Evolutionary conservation across 2,113 vertebrate genomes (phyloP).

Genomic region (Proterorhinus semilunaris): DNA sequence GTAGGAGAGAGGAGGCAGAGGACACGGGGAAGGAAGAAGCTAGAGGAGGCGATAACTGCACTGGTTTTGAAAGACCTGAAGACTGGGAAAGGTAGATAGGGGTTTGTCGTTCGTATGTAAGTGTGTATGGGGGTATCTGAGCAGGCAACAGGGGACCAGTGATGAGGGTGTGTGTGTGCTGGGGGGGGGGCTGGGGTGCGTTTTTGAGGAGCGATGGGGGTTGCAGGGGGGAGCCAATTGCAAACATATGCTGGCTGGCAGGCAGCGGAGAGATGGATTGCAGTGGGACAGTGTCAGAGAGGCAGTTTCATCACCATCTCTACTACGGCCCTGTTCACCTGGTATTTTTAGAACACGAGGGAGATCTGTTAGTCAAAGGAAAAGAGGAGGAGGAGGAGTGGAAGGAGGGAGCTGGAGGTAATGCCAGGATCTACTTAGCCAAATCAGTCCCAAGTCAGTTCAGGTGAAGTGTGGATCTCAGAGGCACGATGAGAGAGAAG

Average conservation of each 20-base stretch:
- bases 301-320: slow-evolving; percentile 96
- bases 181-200: neutral
- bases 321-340: slow-evolving; percentile 94
- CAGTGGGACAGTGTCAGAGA: slow-evolving; percentile 94
- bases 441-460: slow-evolving; percentile 47
- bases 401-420: slow-evolving; percentile 68
- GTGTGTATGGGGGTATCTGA: slow-evolving; percentile 41
- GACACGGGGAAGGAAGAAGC: slow-evolving; percentile 26
- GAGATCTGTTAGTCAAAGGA: slow-evolving; percentile 97
- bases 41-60: slow-evolving; percentile 79
- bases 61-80: slow-evolving; percentile 92
- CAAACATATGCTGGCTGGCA: slow-evolving; percentile 98
- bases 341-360: slow-evolving; percentile 99
- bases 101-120: slow-evolving; percentile 13
- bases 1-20: slow-evolving; percentile 80
- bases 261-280: slow-evolving; percentile 97
- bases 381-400: slow-evolving; percentile 62
- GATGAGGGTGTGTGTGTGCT: slow-evolving; percentile 23
- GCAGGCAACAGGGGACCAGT: slow-evolving; percentile 57
- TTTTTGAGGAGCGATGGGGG: slow-evolving; percentile 65
- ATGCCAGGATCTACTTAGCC: slow-evolving; percentile 47
- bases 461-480: slow-evolving; percentile 17
- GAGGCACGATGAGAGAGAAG: slow-evolving; percentile 9
- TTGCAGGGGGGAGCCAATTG: slow-evolving; percentile 89
- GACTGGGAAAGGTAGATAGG: slow-evolving; percentile 81